Base-by-base conservation (phyloP, 1,140 invertebrate genomes). In the Drosophila watanabei region DNA sequence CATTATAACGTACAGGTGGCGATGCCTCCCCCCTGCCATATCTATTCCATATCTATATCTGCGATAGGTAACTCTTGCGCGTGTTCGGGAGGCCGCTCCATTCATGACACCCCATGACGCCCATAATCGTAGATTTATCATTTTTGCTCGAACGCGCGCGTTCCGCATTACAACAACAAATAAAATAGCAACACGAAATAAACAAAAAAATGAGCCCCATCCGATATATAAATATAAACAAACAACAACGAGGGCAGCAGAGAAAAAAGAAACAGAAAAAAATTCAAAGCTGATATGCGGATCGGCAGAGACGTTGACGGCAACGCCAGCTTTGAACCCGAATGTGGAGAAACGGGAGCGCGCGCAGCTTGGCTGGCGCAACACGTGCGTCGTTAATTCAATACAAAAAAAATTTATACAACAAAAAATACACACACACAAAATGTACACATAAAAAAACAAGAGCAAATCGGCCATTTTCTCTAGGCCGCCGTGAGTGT, bases 311-410 rank as follows among this genome's bases (percentile, higher is more conserved):
- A 66, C 54, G 41, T 10, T 20, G 39, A 69, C 71, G 35, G 24
- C 52, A 46, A 71, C 49, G 76, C 66, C 43, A 32, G 57, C 56
- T 61, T 48, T 52, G 75, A 76, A 43, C 64, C 32, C 61, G 60
- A 80, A 69, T 54, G 41, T 28, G 62, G 51, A 37, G 20, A 68
- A 41, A 65, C 18, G 49, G 41, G 66, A 70, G 61, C 75, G 59
- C 66, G 49, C 48, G 68, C 60, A 82, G 68, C 78, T 88, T 65
- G 68, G 66, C 13, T 77, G 56, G 75, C 63, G 84, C 80, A 87
- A 87, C 84, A 87, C 84, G 84, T 87, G 84, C 85, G 85, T 66
- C 80, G 84, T 84, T 80, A 88, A 87, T 84, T 87, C 72, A 88
- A 87, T 84, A 88, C 18, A 37, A 24, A 62, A 57, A 30, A 56